Evolutionary conservation across 2,888 invertebrate genomes (phyloP), one percentile per base, ranked within the genome.

Genomic region (Leptinotarsa rubiginosa): DNA sequence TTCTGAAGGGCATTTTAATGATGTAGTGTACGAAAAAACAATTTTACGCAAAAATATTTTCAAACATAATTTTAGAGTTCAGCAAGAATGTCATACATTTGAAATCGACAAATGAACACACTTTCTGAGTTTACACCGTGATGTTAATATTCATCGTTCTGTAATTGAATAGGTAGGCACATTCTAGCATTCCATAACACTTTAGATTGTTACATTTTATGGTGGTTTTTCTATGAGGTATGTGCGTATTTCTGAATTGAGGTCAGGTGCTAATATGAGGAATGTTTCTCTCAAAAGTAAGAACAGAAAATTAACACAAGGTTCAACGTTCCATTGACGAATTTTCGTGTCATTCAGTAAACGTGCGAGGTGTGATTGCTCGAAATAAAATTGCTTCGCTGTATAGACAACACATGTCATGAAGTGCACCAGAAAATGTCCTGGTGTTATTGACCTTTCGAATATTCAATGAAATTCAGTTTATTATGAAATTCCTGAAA

Each of bases 401-500:
- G 56, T 56, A 56, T 13, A 56, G 22, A 56, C 56, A 56, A 62
- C 62, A 62, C 62, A 62, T 41, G 62, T 62, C 1, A 62, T n/a
- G 62, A 62, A n/a, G 7, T 62, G 62, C 41, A 62, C 31, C 62
- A 62, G n/a, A 50, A 62, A 62, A 62, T 62, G 62, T 31, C 31
- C n/a, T 16, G 62, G 41, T 62, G 62, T 62, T 31, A 62, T 62
- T 62, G 62, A 62, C 62, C 62, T 62, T 56, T n/a, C 31, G 31
- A 31, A 62, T 31, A 31, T 62, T 62, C 62, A 62, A 62, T 62
- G 62, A 62, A 62, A 62, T 62, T 62, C 62, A 16, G 62, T 62
- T 62, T 62, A 62, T 62, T 62, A 18, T 62, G 62, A 62, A n/a
- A 62, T 62, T 62, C 62, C 62, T 31, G 62, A 62, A 62, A 62